Evolutionary conservation across 2,797 vertebrate species (phyloP), one percentile per base, ranked within the genome.

Genomic region (Meriones psammophilus): DNA sequence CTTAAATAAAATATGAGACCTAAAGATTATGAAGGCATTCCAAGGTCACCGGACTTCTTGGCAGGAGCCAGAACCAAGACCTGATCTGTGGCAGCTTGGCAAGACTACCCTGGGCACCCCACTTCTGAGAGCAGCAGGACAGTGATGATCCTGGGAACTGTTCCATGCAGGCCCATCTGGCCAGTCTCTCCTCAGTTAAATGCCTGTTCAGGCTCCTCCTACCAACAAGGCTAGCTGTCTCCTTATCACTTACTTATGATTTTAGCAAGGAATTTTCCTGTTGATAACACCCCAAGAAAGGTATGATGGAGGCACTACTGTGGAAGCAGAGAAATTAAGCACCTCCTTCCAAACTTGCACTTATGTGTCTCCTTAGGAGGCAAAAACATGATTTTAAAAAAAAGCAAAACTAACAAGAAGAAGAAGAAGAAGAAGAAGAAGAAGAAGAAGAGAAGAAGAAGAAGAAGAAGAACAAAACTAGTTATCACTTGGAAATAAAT

Each of bases 1-100:
- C 39, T 97, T 96, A 95, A 96, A 96, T 91, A 96, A 95, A 96
- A 83, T 88, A 91, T 86, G 66, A 97, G 78, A 54, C 54, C 69
- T 54, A 64, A 73, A 73, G 42, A 80, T 33, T 36, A 0, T 88
- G 71, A 54, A 66, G 69, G 18, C 92, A 39, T 22, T 26, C 66
- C 95, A 97, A 93, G 94, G 95, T 96, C 88, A 91, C 54, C 39
- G 58, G 42, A 60, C 42, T 76, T 13, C 46, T 80, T 96, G 94
- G 64, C 42, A 89, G 66, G 58, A 36, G 22, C 20, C 30, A 69
- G 68, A 76, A 68, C 28, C 39, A 94, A 94, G 88, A 5, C 54
- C 42, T 56, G 76, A 81, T 78, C 50, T 74, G 54, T 62, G 50
- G 76, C 26, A 50, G 4, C 68, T 56, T 69, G 58, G 69, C 0